Percentiles rank a stretch among this genome's conserved stretches.
phyloP scores from a whole-genome alignment of 2,888 invertebrate species.

The Leptinotarsa tumamoca region DNA sequence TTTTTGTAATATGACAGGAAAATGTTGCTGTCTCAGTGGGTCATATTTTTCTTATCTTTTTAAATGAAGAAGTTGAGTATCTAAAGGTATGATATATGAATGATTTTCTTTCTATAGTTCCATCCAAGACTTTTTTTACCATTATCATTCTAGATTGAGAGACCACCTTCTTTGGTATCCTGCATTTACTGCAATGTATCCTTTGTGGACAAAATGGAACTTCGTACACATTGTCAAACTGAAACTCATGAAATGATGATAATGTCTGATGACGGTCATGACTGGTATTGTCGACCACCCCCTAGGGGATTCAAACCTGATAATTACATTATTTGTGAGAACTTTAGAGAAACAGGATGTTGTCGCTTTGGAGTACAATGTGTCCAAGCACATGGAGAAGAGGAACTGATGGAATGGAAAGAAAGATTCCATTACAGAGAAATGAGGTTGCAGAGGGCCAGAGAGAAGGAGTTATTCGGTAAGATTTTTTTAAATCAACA shows the following conservation, averaged over 20 bases:
- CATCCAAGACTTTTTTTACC: background rate
- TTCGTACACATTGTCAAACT: conserved; percentile 73
- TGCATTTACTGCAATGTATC: conserved; percentile 73
- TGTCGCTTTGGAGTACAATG: conserved; percentile 80
- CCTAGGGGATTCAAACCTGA: conserved; percentile 76
- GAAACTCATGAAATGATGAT: conserved; percentile 72
- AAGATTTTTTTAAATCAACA: conserved; percentile 24
- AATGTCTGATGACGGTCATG: conserved; percentile 78
- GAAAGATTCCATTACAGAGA: conserved; percentile 77
- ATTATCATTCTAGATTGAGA: conserved; percentile 44
- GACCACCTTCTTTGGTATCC: conserved; percentile 50
- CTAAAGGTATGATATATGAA: too few relatives aligned
- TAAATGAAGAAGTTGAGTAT: too few relatives aligned
- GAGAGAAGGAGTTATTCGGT: conserved; percentile 78
- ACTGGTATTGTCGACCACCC: conserved; percentile 78
- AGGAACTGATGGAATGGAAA: conserved; percentile 81
- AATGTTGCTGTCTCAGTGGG: too few relatives aligned
- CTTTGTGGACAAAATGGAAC: conserved; percentile 69
- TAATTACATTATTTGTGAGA: conserved; percentile 74
- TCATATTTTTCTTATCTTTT: too few relatives aligned
- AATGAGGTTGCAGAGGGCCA: conserved; percentile 74
- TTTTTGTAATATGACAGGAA: too few relatives aligned
- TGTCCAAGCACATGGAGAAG: conserved; percentile 79
- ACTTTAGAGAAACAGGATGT: conserved; percentile 69
- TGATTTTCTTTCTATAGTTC: background rate